phyloP scores from a whole-genome alignment of 2,888 invertebrate species.

The Linyphia triangularis region DNA sequence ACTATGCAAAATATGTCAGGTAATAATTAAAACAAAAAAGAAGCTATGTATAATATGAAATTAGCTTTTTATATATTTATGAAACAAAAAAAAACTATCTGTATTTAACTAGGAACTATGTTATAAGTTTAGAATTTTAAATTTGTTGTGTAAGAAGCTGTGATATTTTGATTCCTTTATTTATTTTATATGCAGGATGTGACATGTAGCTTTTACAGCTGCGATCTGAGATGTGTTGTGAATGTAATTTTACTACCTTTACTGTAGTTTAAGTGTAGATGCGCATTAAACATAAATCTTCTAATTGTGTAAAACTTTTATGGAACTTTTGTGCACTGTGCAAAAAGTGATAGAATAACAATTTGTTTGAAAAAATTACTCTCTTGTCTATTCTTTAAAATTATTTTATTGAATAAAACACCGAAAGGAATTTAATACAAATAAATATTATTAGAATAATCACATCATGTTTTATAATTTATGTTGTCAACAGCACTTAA shows the following conservation, averaged over 20 bases:
- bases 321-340: slow-evolving; percentile 65
- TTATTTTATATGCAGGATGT: slow-evolving; percentile 71
- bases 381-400: slow-evolving; percentile 20
- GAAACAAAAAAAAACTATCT: slow-evolving; percentile 56
- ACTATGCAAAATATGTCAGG: slow-evolving; percentile 44
- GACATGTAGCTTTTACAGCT: slow-evolving; percentile 70
- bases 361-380: slow-evolving; percentile 57
- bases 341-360: slow-evolving; percentile 66
- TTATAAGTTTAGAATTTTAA: slow-evolving; percentile 75
- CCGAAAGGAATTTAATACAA: too few relatives aligned
- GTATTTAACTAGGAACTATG: slow-evolving; percentile 75
- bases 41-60: slow-evolving; percentile 64
- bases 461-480: too few relatives aligned
- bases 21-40: slow-evolving; percentile 20
- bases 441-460: too few relatives aligned
- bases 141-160: slow-evolving; percentile 75
- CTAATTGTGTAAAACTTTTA: slow-evolving; percentile 52
- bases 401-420: too few relatives aligned
- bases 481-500: too few relatives aligned
- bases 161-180: slow-evolving; percentile 74
- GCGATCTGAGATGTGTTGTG: slow-evolving; percentile 73
- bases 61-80: slow-evolving; percentile 73
- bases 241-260: slow-evolving; percentile 74
- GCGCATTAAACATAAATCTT: slow-evolving; percentile 61
- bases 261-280: slow-evolving; percentile 62